A percentile compares a stretch with the other conserved stretches of the same genome.
phyloP scores from a whole-genome alignment of 2,797 vertebrate species.

The Sebastes baramenuke region DNA sequence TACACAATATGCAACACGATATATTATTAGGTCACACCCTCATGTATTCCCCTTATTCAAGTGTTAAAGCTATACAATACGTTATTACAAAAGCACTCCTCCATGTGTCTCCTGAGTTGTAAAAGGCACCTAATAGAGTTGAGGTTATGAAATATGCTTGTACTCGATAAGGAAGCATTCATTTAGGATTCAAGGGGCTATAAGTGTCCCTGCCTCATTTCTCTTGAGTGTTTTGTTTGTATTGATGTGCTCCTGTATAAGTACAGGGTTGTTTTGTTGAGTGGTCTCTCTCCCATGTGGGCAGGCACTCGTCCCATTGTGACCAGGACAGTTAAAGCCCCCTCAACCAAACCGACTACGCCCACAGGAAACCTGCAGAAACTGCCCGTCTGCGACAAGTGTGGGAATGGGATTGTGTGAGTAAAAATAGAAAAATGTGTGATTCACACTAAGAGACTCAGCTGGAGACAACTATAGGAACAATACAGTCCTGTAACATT shows the following conservation, averaged over 20 bases:
- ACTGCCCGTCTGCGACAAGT: slow-evolving; percentile 95
- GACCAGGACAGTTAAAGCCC: slow-evolving; percentile 91
- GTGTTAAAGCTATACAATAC: neutral
- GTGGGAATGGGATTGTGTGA: slow-evolving; percentile 96
- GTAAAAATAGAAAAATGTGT: slow-evolving; percentile 69
- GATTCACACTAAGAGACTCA: slow-evolving; percentile 23
- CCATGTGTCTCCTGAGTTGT: neutral
- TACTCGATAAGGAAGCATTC: neutral
- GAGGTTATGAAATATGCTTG: neutral
- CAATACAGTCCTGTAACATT: neutral
- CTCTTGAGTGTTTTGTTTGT: slow-evolving; percentile 20
- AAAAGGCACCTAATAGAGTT: neutral
- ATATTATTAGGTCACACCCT: neutral
- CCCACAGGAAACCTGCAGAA: slow-evolving; percentile 89
- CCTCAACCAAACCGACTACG: slow-evolving; percentile 82
- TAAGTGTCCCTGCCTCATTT: neutral
- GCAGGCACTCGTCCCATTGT: slow-evolving; percentile 89
- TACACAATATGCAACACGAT: neutral
- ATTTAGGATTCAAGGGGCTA: neutral
- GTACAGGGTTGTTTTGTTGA: slow-evolving; percentile 5
- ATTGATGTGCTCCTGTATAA: neutral
- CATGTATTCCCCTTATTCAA: neutral
- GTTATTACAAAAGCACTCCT: slow-evolving; percentile 10
- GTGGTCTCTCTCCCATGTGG: slow-evolving; percentile 21
- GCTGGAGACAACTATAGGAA: neutral